phyloP scores from a whole-genome alignment of 2,113 vertebrate genomes.

The Megaptera novaeangliae region DNA sequence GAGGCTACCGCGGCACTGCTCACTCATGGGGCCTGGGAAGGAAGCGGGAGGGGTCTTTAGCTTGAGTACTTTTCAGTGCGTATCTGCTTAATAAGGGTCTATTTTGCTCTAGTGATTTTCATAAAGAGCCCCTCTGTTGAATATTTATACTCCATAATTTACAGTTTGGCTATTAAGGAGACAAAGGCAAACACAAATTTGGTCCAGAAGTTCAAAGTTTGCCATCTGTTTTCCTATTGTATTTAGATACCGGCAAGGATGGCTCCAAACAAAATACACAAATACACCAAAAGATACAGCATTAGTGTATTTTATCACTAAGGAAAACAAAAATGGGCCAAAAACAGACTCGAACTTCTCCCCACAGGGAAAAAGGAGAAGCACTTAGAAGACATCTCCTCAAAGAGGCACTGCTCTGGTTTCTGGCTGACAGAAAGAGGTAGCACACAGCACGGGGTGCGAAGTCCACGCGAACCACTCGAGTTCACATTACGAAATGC shows the following conservation, averaged over 20 bases:
- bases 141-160: constrained; percentile 61
- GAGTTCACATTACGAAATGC: background rate
- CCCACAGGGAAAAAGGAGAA: background rate
- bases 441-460: background rate
- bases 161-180: constrained; percentile 62
- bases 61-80: background rate
- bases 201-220: constrained; percentile 71
- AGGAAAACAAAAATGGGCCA: background rate
- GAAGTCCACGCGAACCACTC: background rate
- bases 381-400: background rate
- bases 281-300: background rate
- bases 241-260: constrained; percentile 52
- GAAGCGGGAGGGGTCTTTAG: too few relatives aligned
- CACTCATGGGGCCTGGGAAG: background rate
- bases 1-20: background rate
- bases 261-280: constrained; percentile 56
- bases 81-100: constrained; percentile 5
- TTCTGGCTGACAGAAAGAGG: background rate
- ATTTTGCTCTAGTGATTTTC: constrained; percentile 4
- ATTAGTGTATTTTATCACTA: background rate
- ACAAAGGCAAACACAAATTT: constrained; percentile 61
- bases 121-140: constrained; percentile 45
- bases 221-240: constrained; percentile 69
- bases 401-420: background rate
- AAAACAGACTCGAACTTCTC: background rate